phyloP scores from a whole-genome alignment of 2,113 vertebrate species.

The Nestor notabilis region DNA sequence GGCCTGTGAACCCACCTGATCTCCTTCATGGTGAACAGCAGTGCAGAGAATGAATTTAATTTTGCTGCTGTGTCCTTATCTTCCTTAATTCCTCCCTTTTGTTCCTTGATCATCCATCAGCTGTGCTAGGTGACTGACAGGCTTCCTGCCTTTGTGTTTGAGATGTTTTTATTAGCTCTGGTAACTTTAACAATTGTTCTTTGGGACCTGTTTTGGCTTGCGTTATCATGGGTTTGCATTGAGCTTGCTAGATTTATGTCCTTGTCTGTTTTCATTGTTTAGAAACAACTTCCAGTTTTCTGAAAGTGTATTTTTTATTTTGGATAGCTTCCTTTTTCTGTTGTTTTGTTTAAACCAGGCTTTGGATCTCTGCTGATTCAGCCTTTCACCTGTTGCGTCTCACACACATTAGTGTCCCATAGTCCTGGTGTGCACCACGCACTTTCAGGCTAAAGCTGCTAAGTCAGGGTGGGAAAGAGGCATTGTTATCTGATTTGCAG shows the following conservation, averaged over 20 bases:
- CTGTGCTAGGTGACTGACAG: constrained; percentile 20
- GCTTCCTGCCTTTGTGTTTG: constrained; percentile 57
- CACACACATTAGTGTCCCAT: accelerated
- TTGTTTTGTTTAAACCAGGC: neutral
- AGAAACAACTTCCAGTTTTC: constrained; percentile 4
- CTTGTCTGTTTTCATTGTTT: neutral
- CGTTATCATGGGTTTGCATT: neutral
- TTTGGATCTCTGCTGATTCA: neutral
- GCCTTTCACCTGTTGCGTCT: neutral
- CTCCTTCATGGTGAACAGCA: neutral
- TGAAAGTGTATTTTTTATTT: neutral
- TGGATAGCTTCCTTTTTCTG: neutral
- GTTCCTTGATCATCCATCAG: constrained; percentile 35
- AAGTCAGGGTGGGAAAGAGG: neutral
- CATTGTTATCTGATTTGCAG: accelerated
- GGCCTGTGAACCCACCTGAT: constrained; percentile 1
- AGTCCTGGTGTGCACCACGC: neutral
- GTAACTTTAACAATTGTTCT: neutral
- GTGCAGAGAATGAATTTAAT: constrained; percentile 54
- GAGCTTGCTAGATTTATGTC: neutral
- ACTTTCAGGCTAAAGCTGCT: neutral
- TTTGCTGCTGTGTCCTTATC: constrained; percentile 56
- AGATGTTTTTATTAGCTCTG: constrained; percentile 37
- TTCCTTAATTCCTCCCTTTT: constrained; percentile 54
- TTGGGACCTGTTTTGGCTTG: neutral